These are phyloP conservation scores for Sciurus niger DNA, from an alignment of 2,113 vertebrate species.

Conservation along the genomic window DNA sequence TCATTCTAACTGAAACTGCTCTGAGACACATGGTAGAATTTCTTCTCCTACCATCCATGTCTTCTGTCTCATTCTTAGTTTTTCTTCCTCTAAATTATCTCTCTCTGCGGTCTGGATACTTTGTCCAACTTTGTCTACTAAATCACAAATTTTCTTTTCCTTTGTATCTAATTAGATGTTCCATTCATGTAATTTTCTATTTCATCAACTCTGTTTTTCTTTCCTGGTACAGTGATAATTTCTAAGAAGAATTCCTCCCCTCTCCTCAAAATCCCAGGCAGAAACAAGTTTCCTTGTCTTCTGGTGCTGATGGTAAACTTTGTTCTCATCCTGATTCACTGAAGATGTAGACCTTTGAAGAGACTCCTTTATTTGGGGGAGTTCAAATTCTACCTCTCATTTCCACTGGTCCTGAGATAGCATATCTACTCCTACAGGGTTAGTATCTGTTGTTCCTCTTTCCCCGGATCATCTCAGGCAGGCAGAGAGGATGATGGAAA, in stretches of 20 bases:
- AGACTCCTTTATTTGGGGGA: neutral
- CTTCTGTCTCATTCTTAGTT: neutral
- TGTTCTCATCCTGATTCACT: neutral
- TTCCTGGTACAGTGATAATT: neutral
- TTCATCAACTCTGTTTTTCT: neutral
- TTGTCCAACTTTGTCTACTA: neutral
- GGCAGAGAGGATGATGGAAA: accelerated
- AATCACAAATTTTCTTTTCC: neutral
- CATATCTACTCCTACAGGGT: neutral
- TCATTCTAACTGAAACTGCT: neutral
- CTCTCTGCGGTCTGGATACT: neutral
- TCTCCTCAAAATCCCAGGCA: too few species aligned
- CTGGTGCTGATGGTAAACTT: neutral
- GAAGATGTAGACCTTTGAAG: neutral
- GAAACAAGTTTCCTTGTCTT: neutral
- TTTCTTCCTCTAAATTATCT: neutral
- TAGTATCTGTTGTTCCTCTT: neutral
- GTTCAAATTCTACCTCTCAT: neutral
- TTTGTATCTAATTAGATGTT: neutral
- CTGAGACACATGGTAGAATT: neutral
- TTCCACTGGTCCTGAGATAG: neutral
- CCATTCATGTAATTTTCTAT: neutral
- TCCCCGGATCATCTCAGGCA: accelerated
- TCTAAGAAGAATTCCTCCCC: neutral
- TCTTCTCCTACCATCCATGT: neutral